Evolutionary conservation across 2,888 invertebrate genomes (phyloP).

Genomic region (Aromia moschata): DNA sequence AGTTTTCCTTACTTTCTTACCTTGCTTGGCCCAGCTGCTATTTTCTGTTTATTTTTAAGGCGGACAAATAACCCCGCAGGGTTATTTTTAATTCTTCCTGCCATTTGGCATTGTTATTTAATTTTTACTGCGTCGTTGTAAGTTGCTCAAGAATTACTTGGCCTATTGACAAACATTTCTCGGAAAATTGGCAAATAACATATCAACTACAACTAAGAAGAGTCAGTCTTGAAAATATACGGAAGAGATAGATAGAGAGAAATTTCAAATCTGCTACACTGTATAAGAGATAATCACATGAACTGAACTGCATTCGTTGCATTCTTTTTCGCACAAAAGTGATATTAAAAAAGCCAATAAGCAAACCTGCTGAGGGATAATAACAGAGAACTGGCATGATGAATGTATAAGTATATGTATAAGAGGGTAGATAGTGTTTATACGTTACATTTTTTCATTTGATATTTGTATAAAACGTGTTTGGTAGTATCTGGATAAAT

Average conservation of each 20-base stretch:
- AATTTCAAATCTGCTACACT: constrained; percentile 18
- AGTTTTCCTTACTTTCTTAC: no score
- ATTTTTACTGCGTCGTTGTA: background rate
- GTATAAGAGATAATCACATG: constrained; percentile 25
- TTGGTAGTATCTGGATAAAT: no score
- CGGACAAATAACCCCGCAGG: no score
- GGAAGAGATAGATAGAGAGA: background rate
- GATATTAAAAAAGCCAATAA: constrained; percentile 14
- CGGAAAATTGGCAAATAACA: background rate
- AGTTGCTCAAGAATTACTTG: constrained; percentile 6
- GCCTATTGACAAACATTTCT: constrained; percentile 15
- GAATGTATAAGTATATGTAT: no score
- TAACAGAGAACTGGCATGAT: background rate
- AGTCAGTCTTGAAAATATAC: background rate
- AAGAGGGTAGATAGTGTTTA: no score
- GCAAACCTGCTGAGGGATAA: constrained; percentile 6
- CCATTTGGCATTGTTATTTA: no score
- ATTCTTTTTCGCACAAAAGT: constrained; percentile 18
- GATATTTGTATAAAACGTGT: no score
- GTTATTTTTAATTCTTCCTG: no score
- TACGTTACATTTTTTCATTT: no score
- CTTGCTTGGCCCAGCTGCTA: no score
- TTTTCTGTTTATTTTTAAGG: no score
- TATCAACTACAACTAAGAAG: background rate
- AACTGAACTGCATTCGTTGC: constrained; percentile 26